These are phyloP conservation scores for Mongoloraphidia duomilia DNA, from an alignment of 2,888 invertebrate genomes.

Conservation along the genomic window DNA sequence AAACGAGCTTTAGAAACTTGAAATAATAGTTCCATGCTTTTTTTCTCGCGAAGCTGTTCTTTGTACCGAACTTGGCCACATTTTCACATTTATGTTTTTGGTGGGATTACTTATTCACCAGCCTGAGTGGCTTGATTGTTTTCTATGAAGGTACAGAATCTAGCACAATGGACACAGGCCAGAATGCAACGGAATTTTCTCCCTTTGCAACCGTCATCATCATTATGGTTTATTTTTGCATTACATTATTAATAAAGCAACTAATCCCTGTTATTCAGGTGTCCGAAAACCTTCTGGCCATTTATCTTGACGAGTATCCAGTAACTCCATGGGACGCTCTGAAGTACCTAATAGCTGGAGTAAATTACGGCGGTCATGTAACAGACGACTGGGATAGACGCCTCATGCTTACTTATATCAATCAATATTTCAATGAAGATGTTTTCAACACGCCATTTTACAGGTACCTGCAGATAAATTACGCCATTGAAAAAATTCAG, in stretches of 20 bases:
- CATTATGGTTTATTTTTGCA: background rate
- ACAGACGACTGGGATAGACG: conserved; percentile 64
- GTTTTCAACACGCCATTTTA: conserved; percentile 48
- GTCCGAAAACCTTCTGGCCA: conserved; percentile 68
- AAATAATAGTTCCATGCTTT: too few relatives aligned
- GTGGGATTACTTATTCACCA: too few relatives aligned
- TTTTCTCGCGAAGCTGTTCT: too few relatives aligned
- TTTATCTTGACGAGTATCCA: conserved; percentile 69
- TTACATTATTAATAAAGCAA: background rate
- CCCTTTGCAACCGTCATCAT: background rate
- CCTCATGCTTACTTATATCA: conserved; percentile 67
- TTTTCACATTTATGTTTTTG: too few relatives aligned
- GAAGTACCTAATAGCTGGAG: conserved; percentile 74
- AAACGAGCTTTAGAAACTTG: too few relatives aligned
- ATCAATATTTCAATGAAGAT: conserved; percentile 66
- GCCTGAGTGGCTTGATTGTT: too few relatives aligned
- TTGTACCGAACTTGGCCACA: too few relatives aligned
- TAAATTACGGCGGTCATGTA: conserved; percentile 80
- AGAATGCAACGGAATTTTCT: too few relatives aligned
- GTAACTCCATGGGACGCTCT: conserved; percentile 83
- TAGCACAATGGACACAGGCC: too few relatives aligned
- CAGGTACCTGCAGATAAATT: conserved; percentile 31
- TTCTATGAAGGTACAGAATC: too few relatives aligned
- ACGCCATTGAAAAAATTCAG: background rate
- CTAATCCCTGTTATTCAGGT: conserved; percentile 31